Conservation (phyloP, 2,797 vertebrate species). For the Fundulus diaphanus region DNA sequence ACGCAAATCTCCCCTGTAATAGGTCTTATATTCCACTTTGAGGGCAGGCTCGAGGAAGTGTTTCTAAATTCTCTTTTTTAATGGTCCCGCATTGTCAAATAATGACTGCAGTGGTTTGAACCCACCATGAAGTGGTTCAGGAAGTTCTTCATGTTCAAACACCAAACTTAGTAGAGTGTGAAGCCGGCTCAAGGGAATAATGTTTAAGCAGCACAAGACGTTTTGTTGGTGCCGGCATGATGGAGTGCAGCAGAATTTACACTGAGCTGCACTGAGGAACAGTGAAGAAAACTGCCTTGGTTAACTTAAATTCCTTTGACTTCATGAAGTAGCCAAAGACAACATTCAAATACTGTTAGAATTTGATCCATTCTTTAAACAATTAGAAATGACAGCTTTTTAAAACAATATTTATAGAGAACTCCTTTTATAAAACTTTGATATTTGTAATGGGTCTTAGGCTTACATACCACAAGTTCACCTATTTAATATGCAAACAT, state of each 20-base stretch:
- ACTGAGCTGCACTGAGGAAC: constrained; percentile 2
- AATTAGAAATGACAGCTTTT: background rate
- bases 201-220: constrained; percentile 13
- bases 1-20: constrained; percentile 15
- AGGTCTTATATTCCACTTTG: constrained; percentile 22
- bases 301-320: background rate
- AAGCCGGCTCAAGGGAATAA: constrained; percentile 20
- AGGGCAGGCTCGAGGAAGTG: constrained; percentile 19
- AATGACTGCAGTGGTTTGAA: constrained; percentile 43
- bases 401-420: background rate
- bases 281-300: background rate
- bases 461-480: background rate
- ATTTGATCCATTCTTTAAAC: background rate
- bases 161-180: constrained; percentile 29
- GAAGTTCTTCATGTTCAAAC: constrained; percentile 43
- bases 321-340: constrained; percentile 25
- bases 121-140: constrained; percentile 40
- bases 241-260: constrained; percentile 20
- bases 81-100: constrained; percentile 40
- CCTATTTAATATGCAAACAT: background rate
- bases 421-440: background rate
- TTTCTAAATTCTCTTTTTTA: constrained; percentile 51
- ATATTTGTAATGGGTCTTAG: background rate
- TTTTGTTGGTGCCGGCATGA: constrained; percentile 23
- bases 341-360: constrained; percentile 6